Evolutionary conservation across 2,797 vertebrate genomes (phyloP).

Genomic region (Sphaeramia orbicularis): DNA sequence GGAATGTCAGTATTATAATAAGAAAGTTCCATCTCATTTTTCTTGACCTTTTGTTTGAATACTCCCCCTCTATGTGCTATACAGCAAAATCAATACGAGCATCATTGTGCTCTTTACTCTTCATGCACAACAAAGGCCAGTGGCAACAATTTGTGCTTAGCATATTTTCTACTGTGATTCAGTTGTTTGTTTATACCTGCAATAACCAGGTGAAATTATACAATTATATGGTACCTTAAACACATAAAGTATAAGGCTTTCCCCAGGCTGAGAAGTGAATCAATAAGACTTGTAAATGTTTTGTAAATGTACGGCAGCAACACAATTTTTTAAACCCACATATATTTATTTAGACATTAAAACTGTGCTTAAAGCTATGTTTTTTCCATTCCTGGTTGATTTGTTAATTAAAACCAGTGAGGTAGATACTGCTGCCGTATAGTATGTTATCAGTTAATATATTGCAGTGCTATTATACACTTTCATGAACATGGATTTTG

Average conservation of each 20-base stretch:
- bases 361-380: slow-evolving; percentile 21
- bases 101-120: slow-evolving; percentile 57
- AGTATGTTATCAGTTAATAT: slow-evolving; percentile 14
- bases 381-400: slow-evolving; percentile 27
- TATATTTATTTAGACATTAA: slow-evolving; percentile 33
- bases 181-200: slow-evolving; percentile 43
- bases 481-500: background rate
- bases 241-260: slow-evolving; percentile 29
- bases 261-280: slow-evolving; percentile 45
- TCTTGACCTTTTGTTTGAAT: slow-evolving; percentile 76
- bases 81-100: slow-evolving; percentile 75
- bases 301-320: slow-evolving; percentile 34
- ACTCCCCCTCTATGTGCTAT: slow-evolving; percentile 67
- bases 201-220: slow-evolving; percentile 40
- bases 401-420: slow-evolving; percentile 31
- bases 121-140: slow-evolving; percentile 48
- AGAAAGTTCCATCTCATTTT: slow-evolving; percentile 70
- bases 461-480: background rate
- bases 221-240: slow-evolving; percentile 44
- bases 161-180: slow-evolving; percentile 26
- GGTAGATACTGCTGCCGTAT: slow-evolving; percentile 6
- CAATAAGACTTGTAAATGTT: slow-evolving; percentile 33
- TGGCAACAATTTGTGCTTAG: slow-evolving; percentile 51
- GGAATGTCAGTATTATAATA: slow-evolving; percentile 68
- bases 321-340: slow-evolving; percentile 9